Evolutionary conservation across 2,113 vertebrate genomes (phyloP).

Genomic region (Antigone vipio): DNA sequence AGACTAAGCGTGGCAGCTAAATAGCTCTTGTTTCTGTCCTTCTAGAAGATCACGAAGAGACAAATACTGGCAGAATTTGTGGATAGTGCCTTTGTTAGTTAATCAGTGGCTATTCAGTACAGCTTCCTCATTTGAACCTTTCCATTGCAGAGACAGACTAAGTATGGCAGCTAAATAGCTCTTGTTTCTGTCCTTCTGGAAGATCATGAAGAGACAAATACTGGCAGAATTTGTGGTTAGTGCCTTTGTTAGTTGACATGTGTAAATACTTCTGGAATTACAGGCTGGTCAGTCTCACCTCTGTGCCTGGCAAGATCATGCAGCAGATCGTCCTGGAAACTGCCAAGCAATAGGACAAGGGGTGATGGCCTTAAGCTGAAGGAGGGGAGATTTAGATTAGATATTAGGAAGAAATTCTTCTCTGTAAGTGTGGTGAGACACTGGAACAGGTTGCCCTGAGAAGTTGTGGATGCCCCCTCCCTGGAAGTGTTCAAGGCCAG

Average conservation of each 20-base stretch:
- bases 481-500: too few relatives aligned
- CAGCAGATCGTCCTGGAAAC: too few relatives aligned
- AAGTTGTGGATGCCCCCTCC: too few relatives aligned
- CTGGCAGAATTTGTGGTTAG: not conserved
- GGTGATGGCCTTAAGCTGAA: too few relatives aligned
- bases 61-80: constrained; percentile 10
- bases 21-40: constrained; percentile 40
- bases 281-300: too few relatives aligned
- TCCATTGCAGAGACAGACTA: not conserved
- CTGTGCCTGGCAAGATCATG: too few relatives aligned
- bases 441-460: too few relatives aligned
- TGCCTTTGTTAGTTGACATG: not conserved
- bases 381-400: too few relatives aligned
- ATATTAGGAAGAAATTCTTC: too few relatives aligned
- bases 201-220: not conserved
- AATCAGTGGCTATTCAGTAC: constrained; percentile 4
- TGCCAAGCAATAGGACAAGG: too few relatives aligned
- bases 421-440: too few relatives aligned
- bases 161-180: not conserved
- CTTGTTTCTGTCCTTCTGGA: constrained; percentile 38
- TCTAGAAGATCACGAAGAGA: not conserved
- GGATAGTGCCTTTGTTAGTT: not conserved
- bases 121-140: constrained; percentile 14
- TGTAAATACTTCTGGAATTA: not conserved
- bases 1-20: not conserved